Evolutionary conservation across 2,797 vertebrate genomes (phyloP).

Genomic region (Siniperca undulata): DNA sequence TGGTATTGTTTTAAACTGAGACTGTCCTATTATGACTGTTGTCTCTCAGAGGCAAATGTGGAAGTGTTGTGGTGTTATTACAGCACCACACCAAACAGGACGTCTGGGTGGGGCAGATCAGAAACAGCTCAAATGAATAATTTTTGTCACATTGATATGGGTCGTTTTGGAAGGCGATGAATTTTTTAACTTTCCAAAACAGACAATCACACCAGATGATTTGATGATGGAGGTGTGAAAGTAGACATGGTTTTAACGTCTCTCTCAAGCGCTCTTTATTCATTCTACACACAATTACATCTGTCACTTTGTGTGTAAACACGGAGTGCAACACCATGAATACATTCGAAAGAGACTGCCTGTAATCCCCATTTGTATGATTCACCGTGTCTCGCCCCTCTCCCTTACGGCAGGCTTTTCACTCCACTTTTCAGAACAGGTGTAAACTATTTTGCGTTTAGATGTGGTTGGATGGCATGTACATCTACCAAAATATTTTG

Average conservation of each 20-base stretch:
- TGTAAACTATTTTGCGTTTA: no score
- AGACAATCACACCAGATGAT: no score
- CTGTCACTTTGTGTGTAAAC: neutral
- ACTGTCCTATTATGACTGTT: neutral
- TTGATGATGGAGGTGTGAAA: neutral
- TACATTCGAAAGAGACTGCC: neutral
- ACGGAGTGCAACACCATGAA: no score
- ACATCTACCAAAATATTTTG: no score
- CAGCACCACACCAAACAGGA: neutral
- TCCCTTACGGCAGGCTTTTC: no score
- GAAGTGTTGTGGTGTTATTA: neutral
- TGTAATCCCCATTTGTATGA: neutral
- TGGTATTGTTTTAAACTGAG: neutral
- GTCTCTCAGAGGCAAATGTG: neutral
- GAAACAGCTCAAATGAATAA: neutral
- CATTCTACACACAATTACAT: neutral
- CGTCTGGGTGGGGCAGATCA: neutral
- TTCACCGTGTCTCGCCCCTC: neutral
- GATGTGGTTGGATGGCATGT: no score
- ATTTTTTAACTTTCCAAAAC: no score
- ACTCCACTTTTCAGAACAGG: no score
- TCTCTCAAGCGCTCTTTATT: neutral
- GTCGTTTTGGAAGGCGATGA: neutral
- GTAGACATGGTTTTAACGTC: neutral
- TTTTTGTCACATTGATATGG: neutral